Conservation (phyloP, 2,888 invertebrate species). For the Malthinus seriepunctatus region DNA sequence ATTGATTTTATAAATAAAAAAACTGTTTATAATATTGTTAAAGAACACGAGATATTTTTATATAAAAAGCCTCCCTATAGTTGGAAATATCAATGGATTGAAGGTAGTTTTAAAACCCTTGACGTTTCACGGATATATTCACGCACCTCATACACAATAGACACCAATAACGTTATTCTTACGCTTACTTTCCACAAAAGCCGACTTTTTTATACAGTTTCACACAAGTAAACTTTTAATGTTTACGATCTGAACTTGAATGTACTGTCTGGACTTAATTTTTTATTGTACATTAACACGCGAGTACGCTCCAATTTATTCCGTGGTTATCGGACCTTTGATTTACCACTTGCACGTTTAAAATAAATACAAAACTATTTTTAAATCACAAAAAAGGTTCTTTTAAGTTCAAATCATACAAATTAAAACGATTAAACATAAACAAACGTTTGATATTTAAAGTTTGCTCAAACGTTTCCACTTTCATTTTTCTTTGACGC, state of each 20-base stretch:
- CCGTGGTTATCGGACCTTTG: too few relatives aligned
- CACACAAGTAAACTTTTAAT: not conserved
- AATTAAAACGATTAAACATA: too few relatives aligned
- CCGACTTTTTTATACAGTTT: too few relatives aligned
- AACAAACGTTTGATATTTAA: too few relatives aligned
- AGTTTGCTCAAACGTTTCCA: too few relatives aligned
- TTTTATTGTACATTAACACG: not conserved
- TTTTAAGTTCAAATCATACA: too few relatives aligned
- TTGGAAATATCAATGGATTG: constrained; percentile 2
- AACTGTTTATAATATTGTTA: not conserved
- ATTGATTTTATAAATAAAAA: not conserved
- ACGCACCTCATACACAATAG: not conserved
- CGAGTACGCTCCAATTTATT: not conserved
- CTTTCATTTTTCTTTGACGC: too few relatives aligned
- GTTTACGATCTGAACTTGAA: not conserved
- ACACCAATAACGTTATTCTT: too few relatives aligned
- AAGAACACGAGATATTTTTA: not conserved
- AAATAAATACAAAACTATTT: too few relatives aligned
- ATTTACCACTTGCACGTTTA: too few relatives aligned
- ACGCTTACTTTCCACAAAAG: too few relatives aligned
- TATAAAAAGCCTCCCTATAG: not conserved
- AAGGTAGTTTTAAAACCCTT: not conserved
- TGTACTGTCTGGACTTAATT: constrained; percentile 1
- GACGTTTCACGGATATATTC: constrained; percentile 2
- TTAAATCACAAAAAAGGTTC: too few relatives aligned